Conservation (phyloP, 2,113 vertebrate species). For the Ciconia stormi region DNA sequence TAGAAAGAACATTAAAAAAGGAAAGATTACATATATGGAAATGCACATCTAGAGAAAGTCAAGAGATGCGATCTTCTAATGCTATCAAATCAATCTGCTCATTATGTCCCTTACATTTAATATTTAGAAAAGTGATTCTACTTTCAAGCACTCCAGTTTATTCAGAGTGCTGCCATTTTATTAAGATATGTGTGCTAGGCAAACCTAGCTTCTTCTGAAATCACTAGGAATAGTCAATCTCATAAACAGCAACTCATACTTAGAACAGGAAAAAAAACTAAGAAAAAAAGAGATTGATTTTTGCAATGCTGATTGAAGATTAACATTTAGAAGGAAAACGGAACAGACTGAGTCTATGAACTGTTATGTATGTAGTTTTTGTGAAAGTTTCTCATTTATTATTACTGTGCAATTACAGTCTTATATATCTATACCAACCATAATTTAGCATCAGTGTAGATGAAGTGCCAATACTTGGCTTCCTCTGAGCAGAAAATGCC, state of each 20-base stretch:
- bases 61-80: not conserved
- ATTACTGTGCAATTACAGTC: slow-evolving; percentile 18
- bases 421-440: not conserved
- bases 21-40: not conserved
- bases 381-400: slow-evolving; percentile 33
- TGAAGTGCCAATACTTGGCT: slow-evolving; percentile 26
- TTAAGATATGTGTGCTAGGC: not conserved
- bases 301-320: not conserved
- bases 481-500: not conserved
- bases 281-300: not conserved
- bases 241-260: not conserved
- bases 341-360: not conserved
- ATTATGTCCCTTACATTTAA: not conserved
- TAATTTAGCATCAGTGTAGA: not conserved
- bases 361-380: not conserved
- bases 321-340: not conserved
- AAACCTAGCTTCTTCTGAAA: not conserved
- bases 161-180: not conserved
- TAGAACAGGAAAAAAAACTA: not conserved
- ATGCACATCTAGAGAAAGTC: not conserved
- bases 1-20: not conserved
- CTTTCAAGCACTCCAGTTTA: not conserved
- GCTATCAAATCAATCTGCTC: not conserved
- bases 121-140: not conserved
- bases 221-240: not conserved